Conservation (phyloP, 2,888 invertebrate genomes). For the Abrostola triplasia region DNA sequence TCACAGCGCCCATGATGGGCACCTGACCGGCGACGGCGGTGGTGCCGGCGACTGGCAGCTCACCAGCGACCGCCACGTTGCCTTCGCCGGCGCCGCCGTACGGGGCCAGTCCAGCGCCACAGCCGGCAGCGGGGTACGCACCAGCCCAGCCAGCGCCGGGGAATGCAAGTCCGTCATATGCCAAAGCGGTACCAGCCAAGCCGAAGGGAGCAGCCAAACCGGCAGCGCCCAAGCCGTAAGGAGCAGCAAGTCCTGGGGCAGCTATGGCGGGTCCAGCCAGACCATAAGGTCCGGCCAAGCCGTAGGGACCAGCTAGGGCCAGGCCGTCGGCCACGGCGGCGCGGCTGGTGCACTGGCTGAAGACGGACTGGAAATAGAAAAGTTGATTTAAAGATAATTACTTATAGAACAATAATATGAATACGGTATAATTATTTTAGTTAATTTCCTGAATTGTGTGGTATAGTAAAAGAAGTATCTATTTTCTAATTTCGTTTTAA, state of each 20-base stretch:
- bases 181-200: background rate
- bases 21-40: no score
- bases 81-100: no score
- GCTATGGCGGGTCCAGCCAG: no score
- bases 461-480: background rate
- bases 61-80: no score
- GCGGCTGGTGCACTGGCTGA: constrained; percentile 34
- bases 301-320: constrained; percentile 7
- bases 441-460: no score
- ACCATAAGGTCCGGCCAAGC: no score
- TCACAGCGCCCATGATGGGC: no score
- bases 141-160: constrained; percentile 55
- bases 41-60: no score
- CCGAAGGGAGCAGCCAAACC: constrained; percentile 1
- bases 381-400: no score
- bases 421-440: no score
- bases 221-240: background rate
- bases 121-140: background rate
- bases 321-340: constrained; percentile 13
- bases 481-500: background rate
- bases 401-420: no score
- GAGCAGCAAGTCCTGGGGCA: background rate
- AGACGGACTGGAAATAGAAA: background rate
- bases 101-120: no score
- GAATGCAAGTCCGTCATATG: constrained; percentile 41